Evolutionary conservation across 2,797 vertebrate species (phyloP).

Genomic region (Alca torda): DNA sequence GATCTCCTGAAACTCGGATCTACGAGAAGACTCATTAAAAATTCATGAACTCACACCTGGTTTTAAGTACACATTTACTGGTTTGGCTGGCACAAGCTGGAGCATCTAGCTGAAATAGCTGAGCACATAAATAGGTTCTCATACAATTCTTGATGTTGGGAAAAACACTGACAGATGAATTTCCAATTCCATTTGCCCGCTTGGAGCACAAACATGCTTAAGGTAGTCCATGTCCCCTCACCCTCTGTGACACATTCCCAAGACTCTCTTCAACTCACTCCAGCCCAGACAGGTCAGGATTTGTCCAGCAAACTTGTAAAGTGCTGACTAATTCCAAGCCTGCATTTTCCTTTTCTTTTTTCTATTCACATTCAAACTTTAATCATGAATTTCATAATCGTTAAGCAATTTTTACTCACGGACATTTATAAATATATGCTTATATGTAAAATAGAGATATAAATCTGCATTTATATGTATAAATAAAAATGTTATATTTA

Average conservation of each 20-base stretch:
- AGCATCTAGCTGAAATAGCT: neutral
- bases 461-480: neutral
- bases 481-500: neutral
- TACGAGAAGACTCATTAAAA: neutral
- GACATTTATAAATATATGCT: neutral
- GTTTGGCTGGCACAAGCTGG: neutral
- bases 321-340: rapidly evolving
- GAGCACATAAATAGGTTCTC: neutral
- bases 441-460: neutral
- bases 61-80: neutral
- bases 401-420: neutral
- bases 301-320: neutral
- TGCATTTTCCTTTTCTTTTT: neutral
- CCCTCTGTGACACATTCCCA: neutral
- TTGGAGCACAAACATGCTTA: neutral
- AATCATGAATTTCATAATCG: rapidly evolving
- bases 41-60: neutral
- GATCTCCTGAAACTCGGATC: neutral
- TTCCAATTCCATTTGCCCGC: neutral
- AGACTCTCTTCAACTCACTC: neutral
- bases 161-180: neutral
- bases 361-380: neutral
- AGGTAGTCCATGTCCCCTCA: neutral
- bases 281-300: neutral
- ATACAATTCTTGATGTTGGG: neutral